Evolutionary conservation across 1,140 invertebrate genomes (phyloP), one percentile per base, ranked within the genome.

Genomic region (Drosophila seguyi): DNA sequence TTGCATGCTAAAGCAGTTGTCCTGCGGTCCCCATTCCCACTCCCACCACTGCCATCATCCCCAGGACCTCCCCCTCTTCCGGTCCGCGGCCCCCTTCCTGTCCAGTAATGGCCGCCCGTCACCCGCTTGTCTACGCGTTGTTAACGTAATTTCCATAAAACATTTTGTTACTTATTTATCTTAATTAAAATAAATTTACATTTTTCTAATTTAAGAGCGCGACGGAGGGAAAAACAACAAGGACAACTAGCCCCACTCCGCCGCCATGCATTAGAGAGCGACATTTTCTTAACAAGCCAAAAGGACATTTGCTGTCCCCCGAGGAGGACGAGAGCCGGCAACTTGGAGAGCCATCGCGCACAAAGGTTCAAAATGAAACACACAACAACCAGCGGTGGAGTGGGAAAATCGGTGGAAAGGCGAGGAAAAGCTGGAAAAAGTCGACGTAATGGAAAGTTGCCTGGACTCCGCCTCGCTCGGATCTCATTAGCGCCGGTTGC

Each of bases 151-250:
- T 92, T 92, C 85, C 91, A 91, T 92, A 91, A 92, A 92, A 92
- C 91, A 92, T 91, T 92, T 92, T 91, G 91, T 92, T 92, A 91
- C 91, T 92, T 92, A 92, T 92, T 92, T 91, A 91, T 92, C 87
- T 92, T 92, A 92, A 92, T 92, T 92, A 92, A 92, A 92, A 92
- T 92, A 92, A 92, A 92, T 92, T 92, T 92, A 92, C 91, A 92
- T 92, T 92, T 92, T 92, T 92, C 87, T 92, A 92, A 92, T 92
- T 92, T 92, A 83, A 91, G 81, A 82, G 78, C 85, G 81, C 80
- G 75, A 91, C 78, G 84, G 59, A 76, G 66, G 66, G 60, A 42
- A 55, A 69, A 57, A 59, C 60, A 58, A 62, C 75, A 39, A 65
- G 42, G 55, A 20, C 74, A 66, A 67, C 75, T 68, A 79, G 71